Conservation (phyloP, 1,140 invertebrate genomes). For the Conus betulinus region DNA sequence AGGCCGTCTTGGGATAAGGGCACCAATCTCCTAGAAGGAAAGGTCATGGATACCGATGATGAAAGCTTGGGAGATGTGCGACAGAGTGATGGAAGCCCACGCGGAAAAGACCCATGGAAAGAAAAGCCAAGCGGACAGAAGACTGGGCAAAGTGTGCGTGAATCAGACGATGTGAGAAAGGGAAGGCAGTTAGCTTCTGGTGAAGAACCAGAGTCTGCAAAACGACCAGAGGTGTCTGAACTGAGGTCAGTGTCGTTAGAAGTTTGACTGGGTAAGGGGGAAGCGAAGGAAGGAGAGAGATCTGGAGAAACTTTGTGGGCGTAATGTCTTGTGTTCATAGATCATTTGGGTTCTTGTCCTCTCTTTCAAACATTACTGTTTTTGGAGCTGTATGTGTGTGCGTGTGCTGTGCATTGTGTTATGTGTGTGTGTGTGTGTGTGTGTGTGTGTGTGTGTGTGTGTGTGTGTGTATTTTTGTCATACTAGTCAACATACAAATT, state of each 20-base stretch:
- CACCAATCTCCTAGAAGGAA: background rate
- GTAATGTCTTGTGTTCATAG: too few relatives aligned
- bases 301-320: too few relatives aligned
- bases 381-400: too few relatives aligned
- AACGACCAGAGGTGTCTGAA: background rate
- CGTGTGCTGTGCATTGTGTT: too few relatives aligned
- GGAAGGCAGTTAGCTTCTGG: background rate
- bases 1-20: background rate
- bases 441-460: too few relatives aligned
- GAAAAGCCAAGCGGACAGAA: background rate
- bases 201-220: background rate
- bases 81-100: background rate
- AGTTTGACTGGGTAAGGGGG: background rate
- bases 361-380: too few relatives aligned
- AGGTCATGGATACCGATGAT: background rate
- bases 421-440: too few relatives aligned
- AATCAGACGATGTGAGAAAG: background rate
- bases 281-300: background rate
- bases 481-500: too few relatives aligned
- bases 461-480: too few relatives aligned
- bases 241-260: background rate
- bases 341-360: too few relatives aligned
- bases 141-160: background rate
- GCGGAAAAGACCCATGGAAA: background rate
- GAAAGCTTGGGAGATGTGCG: background rate